These are phyloP conservation scores for Platygyra sinensis DNA, from an alignment of 64 coral and sea anemone genomes.

Conservation along the genomic window DNA sequence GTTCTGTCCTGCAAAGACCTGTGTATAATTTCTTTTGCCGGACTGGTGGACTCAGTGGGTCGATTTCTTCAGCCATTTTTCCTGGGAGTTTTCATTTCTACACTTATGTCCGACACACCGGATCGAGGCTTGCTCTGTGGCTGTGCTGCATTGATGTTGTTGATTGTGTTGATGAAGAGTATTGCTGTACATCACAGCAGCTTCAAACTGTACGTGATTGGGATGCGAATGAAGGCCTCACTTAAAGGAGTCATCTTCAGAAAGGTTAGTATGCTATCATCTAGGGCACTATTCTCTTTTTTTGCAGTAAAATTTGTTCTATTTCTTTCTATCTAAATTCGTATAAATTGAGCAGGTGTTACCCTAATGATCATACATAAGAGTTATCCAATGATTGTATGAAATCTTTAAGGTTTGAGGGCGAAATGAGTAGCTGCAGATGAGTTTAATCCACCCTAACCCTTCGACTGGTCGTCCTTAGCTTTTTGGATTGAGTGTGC, in stretches of 20 bases:
- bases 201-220: slow-evolving; percentile 43
- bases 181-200: slow-evolving; percentile 37
- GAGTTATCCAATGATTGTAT: too few species aligned
- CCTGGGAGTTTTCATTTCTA: slow-evolving; percentile 25
- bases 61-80: slow-evolving; percentile 42
- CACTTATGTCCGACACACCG: not conserved
- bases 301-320: too few species aligned
- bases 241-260: slow-evolving; percentile 40
- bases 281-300: too few species aligned
- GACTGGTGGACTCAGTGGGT: slow-evolving; percentile 27
- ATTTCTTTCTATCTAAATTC: too few species aligned
- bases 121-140: not conserved
- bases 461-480: too few species aligned
- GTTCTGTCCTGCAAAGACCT: slow-evolving; percentile 27
- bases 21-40: slow-evolving; percentile 19
- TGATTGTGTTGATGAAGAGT: slow-evolving; percentile 42
- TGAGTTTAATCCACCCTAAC: too few species aligned
- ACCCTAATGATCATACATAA: too few species aligned
- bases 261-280: slow-evolving; percentile 7
- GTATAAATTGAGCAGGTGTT: too few species aligned
- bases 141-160: slow-evolving; percentile 12
- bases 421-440: too few species aligned
- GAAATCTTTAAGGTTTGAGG: too few species aligned
- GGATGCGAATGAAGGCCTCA: slow-evolving; percentile 39
- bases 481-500: too few species aligned